Percentiles rank a stretch among this genome's conserved stretches.
Conservation (phyloP, 2,113 vertebrate genomes). For the Microtus montanus region DNA sequence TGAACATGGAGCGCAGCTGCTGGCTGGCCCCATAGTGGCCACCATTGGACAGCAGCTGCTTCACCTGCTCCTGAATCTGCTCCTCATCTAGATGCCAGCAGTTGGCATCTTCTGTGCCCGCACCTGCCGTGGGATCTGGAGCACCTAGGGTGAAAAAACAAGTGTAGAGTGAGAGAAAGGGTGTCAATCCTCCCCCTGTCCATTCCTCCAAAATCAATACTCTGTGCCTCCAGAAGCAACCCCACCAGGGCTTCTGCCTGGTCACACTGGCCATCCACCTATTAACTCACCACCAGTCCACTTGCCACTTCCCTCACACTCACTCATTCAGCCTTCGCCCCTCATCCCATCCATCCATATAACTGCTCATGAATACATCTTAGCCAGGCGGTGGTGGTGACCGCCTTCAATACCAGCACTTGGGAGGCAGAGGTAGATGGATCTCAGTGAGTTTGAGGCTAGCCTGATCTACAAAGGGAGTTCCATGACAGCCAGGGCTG, state of each 20-base stretch:
- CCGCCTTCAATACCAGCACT: not conserved
- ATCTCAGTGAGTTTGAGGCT: not conserved
- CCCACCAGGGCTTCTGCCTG: not conserved
- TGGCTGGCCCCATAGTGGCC: slow-evolving; percentile 86
- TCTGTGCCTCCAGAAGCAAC: not conserved
- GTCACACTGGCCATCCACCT: not conserved
- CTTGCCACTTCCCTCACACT: not conserved
- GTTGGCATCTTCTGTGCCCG: slow-evolving; percentile 84
- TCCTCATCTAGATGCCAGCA: slow-evolving; percentile 87
- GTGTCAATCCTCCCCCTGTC: too few species aligned
- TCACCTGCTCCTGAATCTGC: slow-evolving; percentile 87
- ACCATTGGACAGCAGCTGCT: slow-evolving; percentile 84
- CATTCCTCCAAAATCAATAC: not conserved
- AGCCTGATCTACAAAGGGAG: not conserved
- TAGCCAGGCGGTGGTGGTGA: not conserved
- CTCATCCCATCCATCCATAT: not conserved
- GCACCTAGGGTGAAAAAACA: slow-evolving; percentile 75
- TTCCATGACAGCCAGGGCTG: not conserved
- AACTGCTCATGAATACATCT: not conserved
- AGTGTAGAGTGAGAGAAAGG: not conserved
- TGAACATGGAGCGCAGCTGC: slow-evolving; percentile 86
- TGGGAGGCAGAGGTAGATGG: not conserved
- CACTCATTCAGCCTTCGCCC: not conserved
- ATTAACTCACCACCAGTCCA: not conserved
- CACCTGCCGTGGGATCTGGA: slow-evolving; percentile 84